Base-by-base conservation (phyloP, 1,140 invertebrate species). In the Yoshiicerus persimilis region DNA sequence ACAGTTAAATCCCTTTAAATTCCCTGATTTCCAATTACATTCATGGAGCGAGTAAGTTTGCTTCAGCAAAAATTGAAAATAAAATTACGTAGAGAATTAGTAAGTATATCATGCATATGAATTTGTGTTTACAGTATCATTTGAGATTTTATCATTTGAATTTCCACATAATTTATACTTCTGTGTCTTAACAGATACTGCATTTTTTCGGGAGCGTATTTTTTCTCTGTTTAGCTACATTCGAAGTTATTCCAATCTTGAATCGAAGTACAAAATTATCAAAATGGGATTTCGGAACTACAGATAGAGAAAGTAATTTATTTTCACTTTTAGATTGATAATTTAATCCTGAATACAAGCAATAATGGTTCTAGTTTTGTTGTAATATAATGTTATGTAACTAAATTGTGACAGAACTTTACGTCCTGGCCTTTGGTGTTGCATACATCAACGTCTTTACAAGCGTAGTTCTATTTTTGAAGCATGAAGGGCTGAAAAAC, bases 391-490 rank as follows among this genome's bases (percentile, higher is more conserved):
- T n/a, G n/a, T n/a, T n/a, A n/a, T n/a, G n/a, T n/a, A n/a, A n/a
- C 16, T 47, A 11, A 9, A 47, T 16, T 47, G 6, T 1, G n/a
- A 25, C 30, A 87, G 86, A 87, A 16, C 10, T 87, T 20, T 47
- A 47, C n/a, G 75, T 80, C 34, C 70, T 80, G 13, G 38, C 47
- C 0, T 56, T 87, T 27, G 86, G 86, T 83, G 80, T 87, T 38
- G 36, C 38, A 10, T 80, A 87, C 23, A 36, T 87, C 47, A 80
- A 80, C n/a, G 41, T 87, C 13, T 87, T 77, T 23, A 23, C 86
- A 30, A 87, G 39, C 16, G 86, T 41, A 47, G 66, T 87, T 11
- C n/a, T 87, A 23, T 80, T 56, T 34, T 23, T 87, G 36, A 87
- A 87, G 20, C 47, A 83, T 13, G 23, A 34, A 10, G 86, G 86